These are phyloP conservation scores for Beroe ovata DNA, from an alignment of 37 sponge, comb jelly and placozoan species.

Conservation along the genomic window DNA sequence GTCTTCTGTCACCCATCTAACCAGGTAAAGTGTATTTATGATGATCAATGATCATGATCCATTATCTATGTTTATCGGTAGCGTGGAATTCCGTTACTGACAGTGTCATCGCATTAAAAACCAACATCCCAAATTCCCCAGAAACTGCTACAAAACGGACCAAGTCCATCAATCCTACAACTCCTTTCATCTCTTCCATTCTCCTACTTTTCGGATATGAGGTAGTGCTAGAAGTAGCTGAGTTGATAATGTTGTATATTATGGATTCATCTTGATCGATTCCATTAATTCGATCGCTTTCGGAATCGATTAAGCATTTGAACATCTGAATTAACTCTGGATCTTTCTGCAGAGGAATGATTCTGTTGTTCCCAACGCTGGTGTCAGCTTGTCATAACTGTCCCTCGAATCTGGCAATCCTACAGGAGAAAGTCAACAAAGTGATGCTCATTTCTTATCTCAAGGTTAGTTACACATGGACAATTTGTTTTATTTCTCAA, in stretches of 20 bases:
- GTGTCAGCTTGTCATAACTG: slow-evolving; percentile 42
- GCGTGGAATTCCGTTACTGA: background rate
- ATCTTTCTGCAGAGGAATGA: background rate
- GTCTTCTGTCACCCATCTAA: slow-evolving; percentile 60
- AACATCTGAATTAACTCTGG: no score
- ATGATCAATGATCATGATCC: background rate
- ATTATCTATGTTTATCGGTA: background rate
- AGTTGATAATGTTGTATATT: no score
- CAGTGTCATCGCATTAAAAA: background rate
- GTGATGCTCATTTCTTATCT: slow-evolving; percentile 61
- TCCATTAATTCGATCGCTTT: no score
- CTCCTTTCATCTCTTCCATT: slow-evolving; percentile 63
- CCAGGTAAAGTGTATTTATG: slow-evolving; percentile 27
- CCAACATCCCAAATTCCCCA: background rate
- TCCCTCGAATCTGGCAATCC: slow-evolving; percentile 46
- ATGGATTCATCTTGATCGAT: no score
- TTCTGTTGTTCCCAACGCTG: slow-evolving; percentile 39
- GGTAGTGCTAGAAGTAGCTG: no score
- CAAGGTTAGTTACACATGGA: background rate
- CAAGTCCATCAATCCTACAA: slow-evolving; percentile 49
- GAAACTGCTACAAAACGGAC: slow-evolving; percentile 43
- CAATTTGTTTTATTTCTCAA: background rate
- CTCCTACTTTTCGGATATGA: slow-evolving; percentile 58
- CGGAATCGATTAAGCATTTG: no score
- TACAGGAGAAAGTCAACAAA: slow-evolving; percentile 58